Evolutionary conservation across 2,113 vertebrate genomes (phyloP).

Genomic region (Nannospalax galili): DNA sequence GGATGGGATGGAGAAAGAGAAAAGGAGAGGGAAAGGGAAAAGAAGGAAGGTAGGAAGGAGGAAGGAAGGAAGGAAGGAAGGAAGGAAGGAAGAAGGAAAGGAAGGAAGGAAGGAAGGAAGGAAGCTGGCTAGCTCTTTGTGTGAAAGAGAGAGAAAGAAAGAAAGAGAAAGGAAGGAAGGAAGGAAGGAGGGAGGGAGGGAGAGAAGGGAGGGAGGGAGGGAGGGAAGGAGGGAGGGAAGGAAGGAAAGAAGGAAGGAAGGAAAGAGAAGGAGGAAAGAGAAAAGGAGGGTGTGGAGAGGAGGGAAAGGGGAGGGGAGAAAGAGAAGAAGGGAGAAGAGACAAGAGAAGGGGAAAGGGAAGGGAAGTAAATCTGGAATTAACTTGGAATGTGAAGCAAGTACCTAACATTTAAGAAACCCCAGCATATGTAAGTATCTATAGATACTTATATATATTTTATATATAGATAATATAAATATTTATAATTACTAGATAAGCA

Average conservation of each 20-base stretch:
- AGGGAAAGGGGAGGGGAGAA: neutral
- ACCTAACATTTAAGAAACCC: neutral
- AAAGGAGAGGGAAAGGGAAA: neutral
- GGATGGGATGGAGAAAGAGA: neutral
- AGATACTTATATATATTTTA: no score
- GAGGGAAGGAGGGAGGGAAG: neutral
- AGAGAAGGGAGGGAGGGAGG: neutral
- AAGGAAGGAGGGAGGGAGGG: no score
- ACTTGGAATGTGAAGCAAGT: neutral
- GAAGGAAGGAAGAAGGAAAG: neutral
- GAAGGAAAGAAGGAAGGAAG: no score
- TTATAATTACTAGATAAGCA: neutral
- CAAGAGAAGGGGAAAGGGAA: neutral
- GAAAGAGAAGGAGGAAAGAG: no score
- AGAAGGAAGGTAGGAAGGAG: no score
- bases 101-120: fast-evolving
- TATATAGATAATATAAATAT: no score
- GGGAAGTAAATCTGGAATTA: neutral
- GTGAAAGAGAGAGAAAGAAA: no score
- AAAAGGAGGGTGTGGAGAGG: no score
- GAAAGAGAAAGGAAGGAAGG: no score
- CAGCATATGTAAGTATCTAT: neutral
- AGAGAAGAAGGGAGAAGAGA: neutral
- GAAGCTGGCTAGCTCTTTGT: no score
- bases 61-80: fast-evolving